Evolutionary conservation across 1,140 invertebrate species (phyloP), one percentile per base, ranked within the genome.

Genomic region (Sipha flava): DNA sequence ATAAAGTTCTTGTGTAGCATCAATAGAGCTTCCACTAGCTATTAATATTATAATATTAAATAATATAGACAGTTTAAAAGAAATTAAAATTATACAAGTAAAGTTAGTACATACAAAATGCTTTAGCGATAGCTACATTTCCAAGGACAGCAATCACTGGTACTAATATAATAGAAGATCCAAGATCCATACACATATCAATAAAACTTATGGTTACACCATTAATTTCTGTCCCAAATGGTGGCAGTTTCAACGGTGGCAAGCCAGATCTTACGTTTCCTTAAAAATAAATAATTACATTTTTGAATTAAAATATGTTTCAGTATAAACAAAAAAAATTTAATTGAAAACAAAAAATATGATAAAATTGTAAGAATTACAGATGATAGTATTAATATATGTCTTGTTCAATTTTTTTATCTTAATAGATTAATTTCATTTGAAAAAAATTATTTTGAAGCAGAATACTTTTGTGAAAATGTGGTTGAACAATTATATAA

Each of bases 121-220:
- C 91, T 86, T 95, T 96, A 9, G 93, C 93, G 82, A 95, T 95
- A 23, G 94, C 94, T 75, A 95, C 92, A 83, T 95, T 94, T 70
- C 93, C 93, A 26, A 95, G 86, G 4, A 95, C 90, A 68, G 92
- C 93, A 29, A 95, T 89, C 34, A 95, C 84, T 21, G 94, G 93
- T 77, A 95, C 86, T 18, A 95, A 88, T 57, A 93, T 82, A 7
- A 95, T 87, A 1, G 90, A 91, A 26, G 90, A 89, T 40, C 92
- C 91, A 72, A 95, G 87, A 79, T 89, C 87, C 21, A 85, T 83
- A 12, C 89, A 86, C 86, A 95, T 91, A 52, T 92, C 89, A 6
- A 86, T 34, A 81, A 93, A 91, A 21, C 85, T 84, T 59, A 90
- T 85, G 0, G 91, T 91, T 26, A 85, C 82, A 84, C 91, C 92